Evolutionary conservation across 1,140 invertebrate species (phyloP), one percentile per base, ranked within the genome.

Genomic region (Campoletis sonorensis): DNA sequence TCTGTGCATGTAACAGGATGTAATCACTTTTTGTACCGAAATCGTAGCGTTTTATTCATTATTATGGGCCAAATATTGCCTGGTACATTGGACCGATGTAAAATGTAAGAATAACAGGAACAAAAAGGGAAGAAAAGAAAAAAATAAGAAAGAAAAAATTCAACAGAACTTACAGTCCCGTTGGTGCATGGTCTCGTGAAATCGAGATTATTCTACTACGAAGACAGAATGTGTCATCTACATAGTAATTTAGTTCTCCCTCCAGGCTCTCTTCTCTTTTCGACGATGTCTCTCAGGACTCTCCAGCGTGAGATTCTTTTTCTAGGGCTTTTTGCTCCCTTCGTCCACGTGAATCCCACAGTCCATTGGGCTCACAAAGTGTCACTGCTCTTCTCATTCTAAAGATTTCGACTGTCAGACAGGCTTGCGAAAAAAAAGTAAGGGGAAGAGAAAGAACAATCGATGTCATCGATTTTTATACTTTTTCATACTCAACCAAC

Each of bases 191-290:
- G 18, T 61, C 64, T 27, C 64, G 23, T 71, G 68, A 40, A 71
- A 71, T 71, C 33, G 54, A 23, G 18, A 18, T 58, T 23, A 23
- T 23, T n/a, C 18, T 58, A 7, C 18, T 45, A 45, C 40, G 40
- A 33, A 40, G 15, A 71, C 33, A 33, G 33, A 37, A 71, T 33
- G 68, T 71, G 68, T 71, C 68, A 40, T 71, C 27, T 71, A 71
- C 68, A 33, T 37, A 71, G 68, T 33, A 71, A 71, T 71, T 71
- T 71, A 71, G 16, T 33, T 71, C 68, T 40, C 68, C 18, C 68
- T 71, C 68, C 30, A 71, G 68, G 68, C 68, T 71, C 64, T 33
- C 30, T 33, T 40, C 33, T 16, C 68, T 27, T 71, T 8, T n/a
- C 18, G 26, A 13, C 33, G 30, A 21, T 16, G 10, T 71, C 68